Evolutionary conservation across 2,888 invertebrate genomes (phyloP).

Genomic region (Acronicta alni): DNA sequence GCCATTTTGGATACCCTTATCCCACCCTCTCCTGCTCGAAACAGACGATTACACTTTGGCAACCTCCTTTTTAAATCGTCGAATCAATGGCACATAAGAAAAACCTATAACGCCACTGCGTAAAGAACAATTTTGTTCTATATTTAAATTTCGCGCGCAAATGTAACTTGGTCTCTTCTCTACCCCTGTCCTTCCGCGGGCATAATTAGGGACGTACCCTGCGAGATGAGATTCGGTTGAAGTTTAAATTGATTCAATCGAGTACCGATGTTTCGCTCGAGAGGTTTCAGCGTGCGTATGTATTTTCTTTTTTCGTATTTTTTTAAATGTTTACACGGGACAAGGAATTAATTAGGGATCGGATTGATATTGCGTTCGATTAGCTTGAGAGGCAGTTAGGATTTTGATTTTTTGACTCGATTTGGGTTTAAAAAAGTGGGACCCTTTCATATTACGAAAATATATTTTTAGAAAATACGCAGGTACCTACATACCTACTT

Average conservation of each 20-base stretch:
- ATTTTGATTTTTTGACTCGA: slow-evolving; percentile 38
- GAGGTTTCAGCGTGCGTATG: slow-evolving; percentile 67
- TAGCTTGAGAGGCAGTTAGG: slow-evolving; percentile 43
- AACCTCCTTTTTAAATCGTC: slow-evolving; percentile 57
- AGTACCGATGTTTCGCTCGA: slow-evolving; percentile 81
- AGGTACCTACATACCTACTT: no score
- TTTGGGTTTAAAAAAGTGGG: slow-evolving; percentile 1
- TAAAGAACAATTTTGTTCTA: slow-evolving; percentile 55
- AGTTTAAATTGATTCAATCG: slow-evolving; percentile 88
- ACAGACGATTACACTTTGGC: slow-evolving; percentile 85
- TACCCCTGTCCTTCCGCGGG: slow-evolving; percentile 82
- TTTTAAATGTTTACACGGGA: slow-evolving; percentile 66
- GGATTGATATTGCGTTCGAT: slow-evolving; percentile 62
- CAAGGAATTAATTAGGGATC: slow-evolving; percentile 78
- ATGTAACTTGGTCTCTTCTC: slow-evolving; percentile 75
- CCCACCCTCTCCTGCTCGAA: slow-evolving; percentile 81
- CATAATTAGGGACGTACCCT: slow-evolving; percentile 88
- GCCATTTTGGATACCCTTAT: slow-evolving; percentile 86
- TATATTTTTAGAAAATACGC: neutral
- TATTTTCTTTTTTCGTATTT: slow-evolving; percentile 39
- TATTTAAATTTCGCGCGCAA: slow-evolving; percentile 55
- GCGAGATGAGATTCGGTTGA: slow-evolving; percentile 82
- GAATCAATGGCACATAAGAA: slow-evolving; percentile 39
- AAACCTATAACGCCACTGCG: slow-evolving; percentile 39
- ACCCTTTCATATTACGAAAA: neutral